These are phyloP conservation scores for Ptychoptera contaminata DNA, from an alignment of 2,888 invertebrate species.

Conservation along the genomic window DNA sequence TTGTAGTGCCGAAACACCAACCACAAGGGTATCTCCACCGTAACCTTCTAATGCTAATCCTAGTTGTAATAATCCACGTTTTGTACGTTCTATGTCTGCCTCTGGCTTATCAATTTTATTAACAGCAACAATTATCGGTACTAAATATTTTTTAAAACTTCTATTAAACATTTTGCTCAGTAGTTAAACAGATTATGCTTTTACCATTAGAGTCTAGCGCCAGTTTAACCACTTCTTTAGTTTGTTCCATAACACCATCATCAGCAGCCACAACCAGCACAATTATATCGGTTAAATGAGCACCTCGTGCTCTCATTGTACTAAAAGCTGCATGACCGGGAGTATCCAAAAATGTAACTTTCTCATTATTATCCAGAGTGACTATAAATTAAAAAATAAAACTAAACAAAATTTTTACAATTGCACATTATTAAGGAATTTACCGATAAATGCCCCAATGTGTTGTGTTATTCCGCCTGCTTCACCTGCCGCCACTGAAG, in stretches of 20 bases:
- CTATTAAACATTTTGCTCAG: slow-evolving; percentile 1
- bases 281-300: slow-evolving; percentile 82
- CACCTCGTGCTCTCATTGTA: slow-evolving; percentile 90
- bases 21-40: slow-evolving; percentile 84
- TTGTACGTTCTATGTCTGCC: slow-evolving; percentile 69
- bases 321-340: slow-evolving; percentile 97
- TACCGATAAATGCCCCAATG: slow-evolving; percentile 90
- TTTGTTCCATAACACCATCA: slow-evolving; percentile 98
- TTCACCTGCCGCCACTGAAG: slow-evolving; percentile 77
- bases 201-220: slow-evolving; percentile 59
- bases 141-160: slow-evolving; percentile 34
- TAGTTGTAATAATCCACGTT: slow-evolving; percentile 56
- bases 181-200: slow-evolving; percentile 2
- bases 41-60: slow-evolving; percentile 72
- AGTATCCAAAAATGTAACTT: slow-evolving; percentile 91
- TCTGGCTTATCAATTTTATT: slow-evolving; percentile 94
- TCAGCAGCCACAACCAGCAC: slow-evolving; percentile 95
- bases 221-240: slow-evolving; percentile 77
- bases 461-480: slow-evolving; percentile 99
- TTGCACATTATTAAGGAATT: neutral
- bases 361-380: slow-evolving; percentile 47
- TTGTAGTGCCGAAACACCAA: slow-evolving; percentile 83
- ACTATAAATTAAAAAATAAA: slow-evolving; percentile 33
- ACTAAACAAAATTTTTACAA: slow-evolving; percentile 1
- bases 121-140: slow-evolving; percentile 90